Percentiles rank a stretch among this genome's conserved stretches.
Conservation (phyloP, 2,113 vertebrate species). For the Oxyruncus cristatus region DNA sequence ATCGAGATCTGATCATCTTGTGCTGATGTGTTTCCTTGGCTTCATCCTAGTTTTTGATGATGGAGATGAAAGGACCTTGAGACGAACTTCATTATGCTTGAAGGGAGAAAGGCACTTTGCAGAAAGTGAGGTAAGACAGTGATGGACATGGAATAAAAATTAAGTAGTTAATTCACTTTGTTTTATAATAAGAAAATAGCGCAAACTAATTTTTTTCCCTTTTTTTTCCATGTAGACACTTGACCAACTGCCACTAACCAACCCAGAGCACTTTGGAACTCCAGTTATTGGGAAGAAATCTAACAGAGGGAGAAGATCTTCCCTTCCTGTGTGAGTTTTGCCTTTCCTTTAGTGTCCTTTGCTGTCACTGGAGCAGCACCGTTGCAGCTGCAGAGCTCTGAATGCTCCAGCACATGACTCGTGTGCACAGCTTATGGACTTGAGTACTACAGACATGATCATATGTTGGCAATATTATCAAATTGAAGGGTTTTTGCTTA, state of each 20-base stretch:
- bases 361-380: background rate
- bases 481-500: background rate
- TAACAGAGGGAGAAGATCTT: constrained; percentile 90
- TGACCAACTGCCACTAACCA: constrained; percentile 95
- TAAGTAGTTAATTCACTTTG: background rate
- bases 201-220: background rate
- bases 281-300: constrained; percentile 98
- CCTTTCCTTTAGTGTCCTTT: background rate
- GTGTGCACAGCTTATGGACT: background rate
- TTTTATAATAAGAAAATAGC: background rate
- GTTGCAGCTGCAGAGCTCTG: background rate
- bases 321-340: constrained; percentile 88
- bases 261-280: constrained; percentile 97
- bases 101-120: constrained; percentile 98
- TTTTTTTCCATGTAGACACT: constrained; percentile 78
- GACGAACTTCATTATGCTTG: constrained; percentile 93
- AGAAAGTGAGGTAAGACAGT: constrained; percentile 88
- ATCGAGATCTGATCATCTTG: background rate
- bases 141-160: background rate
- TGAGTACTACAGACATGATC: background rate
- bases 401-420: background rate
- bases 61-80: constrained; percentile 95
- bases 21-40: background rate
- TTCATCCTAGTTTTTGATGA: constrained; percentile 91
- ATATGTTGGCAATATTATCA: background rate